phyloP scores from a whole-genome alignment of 2,888 invertebrate genomes.

The Sphaerophoria rueppellii region DNA sequence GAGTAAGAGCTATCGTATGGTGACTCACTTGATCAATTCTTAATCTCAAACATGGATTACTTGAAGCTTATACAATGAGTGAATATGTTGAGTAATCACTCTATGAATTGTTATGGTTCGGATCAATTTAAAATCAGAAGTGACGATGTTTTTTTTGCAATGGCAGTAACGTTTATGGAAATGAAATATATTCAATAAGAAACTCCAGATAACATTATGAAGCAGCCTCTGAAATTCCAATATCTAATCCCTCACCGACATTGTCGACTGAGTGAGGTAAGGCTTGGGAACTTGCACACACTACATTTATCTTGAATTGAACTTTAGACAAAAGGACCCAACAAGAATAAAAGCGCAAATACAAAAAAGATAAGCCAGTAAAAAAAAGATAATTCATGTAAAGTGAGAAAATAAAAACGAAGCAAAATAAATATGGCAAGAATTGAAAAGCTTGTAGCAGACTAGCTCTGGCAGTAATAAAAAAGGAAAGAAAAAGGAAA shows the following conservation, averaged over 20 bases:
- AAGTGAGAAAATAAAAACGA: slow-evolving; percentile 14
- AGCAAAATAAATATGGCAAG: slow-evolving; percentile 21
- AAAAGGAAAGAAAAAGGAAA: slow-evolving; percentile 50
- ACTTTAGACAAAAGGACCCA: slow-evolving; percentile 67
- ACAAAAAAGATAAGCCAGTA: slow-evolving; percentile 22
- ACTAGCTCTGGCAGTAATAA: slow-evolving; percentile 12
- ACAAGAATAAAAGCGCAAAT: slow-evolving; percentile 29
- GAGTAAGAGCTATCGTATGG: not conserved
- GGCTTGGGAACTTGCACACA: slow-evolving; percentile 46
- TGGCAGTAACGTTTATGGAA: no score
- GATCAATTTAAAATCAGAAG: no score
- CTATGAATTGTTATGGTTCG: no score
- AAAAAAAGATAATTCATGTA: slow-evolving; percentile 34
- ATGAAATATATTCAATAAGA: no score
- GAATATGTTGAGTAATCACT: no score
- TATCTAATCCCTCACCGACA: not conserved
- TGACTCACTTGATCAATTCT: no score
- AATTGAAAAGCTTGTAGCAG: slow-evolving; percentile 14
- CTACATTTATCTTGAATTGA: slow-evolving; percentile 70
- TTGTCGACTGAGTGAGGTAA: slow-evolving; percentile 11
- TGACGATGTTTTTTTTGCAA: no score
- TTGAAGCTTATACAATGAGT: no score
- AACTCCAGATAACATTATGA: no score
- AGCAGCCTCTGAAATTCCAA: not conserved
- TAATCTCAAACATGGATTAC: no score